Evolutionary conservation across 2,113 vertebrate genomes (phyloP).

Genomic region (Oncorhynchus gorbuscha): DNA sequence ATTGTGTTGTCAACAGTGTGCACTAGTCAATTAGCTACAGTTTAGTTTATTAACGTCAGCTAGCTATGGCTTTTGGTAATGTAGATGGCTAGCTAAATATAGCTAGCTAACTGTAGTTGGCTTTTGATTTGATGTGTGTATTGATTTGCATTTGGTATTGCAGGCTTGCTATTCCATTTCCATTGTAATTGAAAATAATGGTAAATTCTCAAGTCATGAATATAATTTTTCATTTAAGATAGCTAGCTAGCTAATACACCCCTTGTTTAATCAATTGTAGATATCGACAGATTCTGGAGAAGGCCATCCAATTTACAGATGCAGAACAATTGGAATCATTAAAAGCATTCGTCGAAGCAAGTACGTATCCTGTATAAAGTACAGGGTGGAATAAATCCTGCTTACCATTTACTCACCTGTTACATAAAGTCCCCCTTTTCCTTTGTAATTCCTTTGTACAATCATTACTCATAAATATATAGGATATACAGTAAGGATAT

Average conservation of each 20-base stretch:
- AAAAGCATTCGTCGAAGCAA: constrained; percentile 99
- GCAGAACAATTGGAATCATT: constrained; percentile 92
- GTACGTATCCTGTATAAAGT: constrained; percentile 72
- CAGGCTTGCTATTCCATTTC: too few relatives aligned
- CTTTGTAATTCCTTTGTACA: background rate
- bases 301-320: constrained; percentile 88
- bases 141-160: too few relatives aligned
- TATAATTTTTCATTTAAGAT: background rate
- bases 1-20: too few relatives aligned
- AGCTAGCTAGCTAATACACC: background rate
- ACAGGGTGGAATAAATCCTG: background rate
- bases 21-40: too few relatives aligned
- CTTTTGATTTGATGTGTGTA: background rate
- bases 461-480: background rate
- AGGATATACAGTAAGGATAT: too few relatives aligned
- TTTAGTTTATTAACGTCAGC: too few relatives aligned
- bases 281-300: constrained; percentile 95
- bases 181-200: too few relatives aligned
- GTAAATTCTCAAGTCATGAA: too few relatives aligned
- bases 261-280: constrained; percentile 59
- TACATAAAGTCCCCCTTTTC: background rate
- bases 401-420: background rate
- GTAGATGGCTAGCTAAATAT: background rate
- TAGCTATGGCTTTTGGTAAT: background rate
- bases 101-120: too few relatives aligned